A percentile compares a stretch with the other conserved stretches of the same genome.
Evolutionary conservation across 2,888 invertebrate species (phyloP).

Genomic region (Stenodera caucasica): DNA sequence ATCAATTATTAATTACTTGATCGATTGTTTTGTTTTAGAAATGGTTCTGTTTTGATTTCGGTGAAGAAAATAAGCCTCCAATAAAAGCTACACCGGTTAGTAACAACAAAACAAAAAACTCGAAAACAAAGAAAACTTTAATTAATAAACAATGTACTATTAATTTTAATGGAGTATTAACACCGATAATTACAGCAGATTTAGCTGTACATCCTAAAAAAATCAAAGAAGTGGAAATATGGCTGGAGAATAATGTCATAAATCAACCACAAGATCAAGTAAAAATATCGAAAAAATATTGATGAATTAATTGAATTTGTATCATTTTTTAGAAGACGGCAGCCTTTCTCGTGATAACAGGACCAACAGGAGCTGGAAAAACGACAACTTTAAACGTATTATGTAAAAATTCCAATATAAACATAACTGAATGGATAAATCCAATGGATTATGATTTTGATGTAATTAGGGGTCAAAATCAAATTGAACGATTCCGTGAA

Average conservation of each 20-base stretch:
- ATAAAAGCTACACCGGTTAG: background rate
- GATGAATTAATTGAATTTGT: constrained; percentile 5
- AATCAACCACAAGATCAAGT: background rate
- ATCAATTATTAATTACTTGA: no score
- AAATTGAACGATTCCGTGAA: constrained; percentile 71
- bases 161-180: constrained; percentile 66
- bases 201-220: constrained; percentile 77
- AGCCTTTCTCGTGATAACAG: constrained; percentile 71
- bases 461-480: constrained; percentile 60
- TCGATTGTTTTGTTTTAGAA: constrained; percentile 35
- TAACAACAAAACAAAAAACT: constrained; percentile 9
- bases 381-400: constrained; percentile 71
- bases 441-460: constrained; percentile 71
- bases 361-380: constrained; percentile 86
- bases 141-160: constrained; percentile 23
- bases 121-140: constrained; percentile 3
- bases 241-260: constrained; percentile 58
- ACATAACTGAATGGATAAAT: constrained; percentile 80
- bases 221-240: constrained; percentile 70
- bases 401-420: constrained; percentile 62
- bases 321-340: constrained; percentile 47
- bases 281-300: background rate
- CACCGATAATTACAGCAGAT: constrained; percentile 63
- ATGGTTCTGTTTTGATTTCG: constrained; percentile 35
- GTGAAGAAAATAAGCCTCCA: constrained; percentile 6